These are phyloP conservation scores for Phengaris alcon DNA, from an alignment of 2,888 invertebrate genomes.

Conservation along the genomic window DNA sequence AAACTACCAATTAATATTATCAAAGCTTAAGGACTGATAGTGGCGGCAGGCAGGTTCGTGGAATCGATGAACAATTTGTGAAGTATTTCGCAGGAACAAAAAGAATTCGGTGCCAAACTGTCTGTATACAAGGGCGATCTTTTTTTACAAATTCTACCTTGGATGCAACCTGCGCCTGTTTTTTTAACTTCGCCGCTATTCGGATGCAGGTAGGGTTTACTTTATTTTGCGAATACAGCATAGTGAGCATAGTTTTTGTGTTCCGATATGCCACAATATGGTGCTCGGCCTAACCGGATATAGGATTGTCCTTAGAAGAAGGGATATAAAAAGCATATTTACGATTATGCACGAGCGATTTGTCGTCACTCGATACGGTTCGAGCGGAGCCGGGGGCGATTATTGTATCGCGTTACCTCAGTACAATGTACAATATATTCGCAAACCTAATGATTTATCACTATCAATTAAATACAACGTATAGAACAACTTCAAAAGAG, in stretches of 20 bases:
- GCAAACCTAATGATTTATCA: neutral
- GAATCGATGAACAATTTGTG: constrained; percentile 57
- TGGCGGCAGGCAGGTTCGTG: constrained; percentile 49
- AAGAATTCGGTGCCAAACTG: constrained; percentile 72
- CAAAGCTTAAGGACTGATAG: neutral
- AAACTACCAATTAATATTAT: neutral
- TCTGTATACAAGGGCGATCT: constrained; percentile 67
- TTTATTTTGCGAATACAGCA: constrained; percentile 43
- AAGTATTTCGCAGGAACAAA: constrained; percentile 65
- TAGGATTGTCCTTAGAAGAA: constrained; percentile 61
- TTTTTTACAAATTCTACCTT: constrained; percentile 68
- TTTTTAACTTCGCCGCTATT: constrained; percentile 51
- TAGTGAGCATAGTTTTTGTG: constrained; percentile 66
- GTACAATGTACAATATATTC: neutral
- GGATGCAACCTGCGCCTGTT: constrained; percentile 56
- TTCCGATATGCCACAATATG: constrained; percentile 63
- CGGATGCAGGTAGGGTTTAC: constrained; percentile 39
- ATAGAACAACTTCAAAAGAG: neutral
- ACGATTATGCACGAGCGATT: constrained; percentile 76
- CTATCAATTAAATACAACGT: constrained; percentile 4
- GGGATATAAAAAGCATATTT: constrained; percentile 65
- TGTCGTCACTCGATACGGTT: constrained; percentile 71
- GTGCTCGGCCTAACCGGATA: constrained; percentile 65
- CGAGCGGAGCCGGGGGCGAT: constrained; percentile 58
- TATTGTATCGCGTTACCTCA: constrained; percentile 66